Conservation (phyloP, 2,888 invertebrate species). For the Alloplasta piceator region DNA sequence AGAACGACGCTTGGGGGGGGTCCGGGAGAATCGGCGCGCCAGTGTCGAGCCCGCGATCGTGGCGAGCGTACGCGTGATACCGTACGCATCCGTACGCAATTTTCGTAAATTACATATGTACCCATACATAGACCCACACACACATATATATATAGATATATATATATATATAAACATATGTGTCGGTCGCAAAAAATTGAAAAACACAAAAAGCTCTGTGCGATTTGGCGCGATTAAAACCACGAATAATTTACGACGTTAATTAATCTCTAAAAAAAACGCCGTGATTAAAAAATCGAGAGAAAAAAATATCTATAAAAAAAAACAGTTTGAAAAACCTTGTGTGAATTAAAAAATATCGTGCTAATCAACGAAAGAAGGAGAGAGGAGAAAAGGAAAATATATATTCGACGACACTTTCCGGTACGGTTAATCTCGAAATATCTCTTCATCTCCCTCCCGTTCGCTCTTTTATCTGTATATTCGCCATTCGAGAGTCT, state of each 20-base stretch:
- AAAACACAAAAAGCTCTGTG: not conserved
- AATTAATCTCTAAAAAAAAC: constrained; percentile 4
- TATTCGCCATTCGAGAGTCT: constrained; percentile 14
- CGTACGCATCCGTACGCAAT: constrained; percentile 68
- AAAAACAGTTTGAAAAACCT: not conserved
- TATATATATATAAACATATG: too few species aligned
- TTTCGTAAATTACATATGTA: constrained; percentile 2
- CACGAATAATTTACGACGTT: not conserved
- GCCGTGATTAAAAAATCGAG: not conserved
- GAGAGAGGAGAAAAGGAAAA: constrained; percentile 12
- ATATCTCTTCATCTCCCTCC: not conserved
- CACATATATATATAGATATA: too few species aligned
- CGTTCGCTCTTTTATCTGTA: not conserved
- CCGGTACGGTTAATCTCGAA: not conserved
- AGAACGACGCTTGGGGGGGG: constrained; percentile 77
- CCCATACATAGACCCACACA: too few species aligned
- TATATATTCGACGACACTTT: not conserved
- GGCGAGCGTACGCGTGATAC: constrained; percentile 80
- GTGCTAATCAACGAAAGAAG: constrained; percentile 37
- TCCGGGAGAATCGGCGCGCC: constrained; percentile 78
- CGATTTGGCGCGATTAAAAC: constrained; percentile 21
- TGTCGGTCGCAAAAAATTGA: too few species aligned
- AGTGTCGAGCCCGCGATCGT: constrained; percentile 82
- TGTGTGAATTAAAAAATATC: constrained; percentile 13
- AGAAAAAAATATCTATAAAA: constrained; percentile 2